These are phyloP conservation scores for Acanthopleura granulata DNA, from an alignment of 2,888 invertebrate genomes.

Conservation along the genomic window DNA sequence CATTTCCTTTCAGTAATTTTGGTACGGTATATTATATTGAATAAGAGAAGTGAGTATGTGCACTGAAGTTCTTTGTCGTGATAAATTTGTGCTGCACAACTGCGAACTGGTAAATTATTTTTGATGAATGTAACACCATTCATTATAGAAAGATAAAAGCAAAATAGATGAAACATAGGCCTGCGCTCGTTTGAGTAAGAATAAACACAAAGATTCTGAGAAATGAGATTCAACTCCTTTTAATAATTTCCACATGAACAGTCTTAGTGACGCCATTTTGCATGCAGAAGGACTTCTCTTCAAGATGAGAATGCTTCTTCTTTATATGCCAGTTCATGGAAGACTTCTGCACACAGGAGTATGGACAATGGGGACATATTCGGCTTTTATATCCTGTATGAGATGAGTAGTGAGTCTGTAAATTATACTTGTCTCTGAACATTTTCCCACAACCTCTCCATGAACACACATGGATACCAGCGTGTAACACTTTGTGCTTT, in stretches of 20 bases:
- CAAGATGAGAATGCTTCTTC: slow-evolving; percentile 26
- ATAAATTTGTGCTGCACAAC: too few relatives aligned
- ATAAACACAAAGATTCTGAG: too few relatives aligned
- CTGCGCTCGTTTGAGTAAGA: too few relatives aligned
- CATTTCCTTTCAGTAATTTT: too few relatives aligned
- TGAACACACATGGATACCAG: slow-evolving; percentile 20
- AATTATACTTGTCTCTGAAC: slow-evolving; percentile 36
- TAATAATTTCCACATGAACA: background rate
- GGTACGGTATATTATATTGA: too few relatives aligned
- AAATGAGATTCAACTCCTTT: background rate
- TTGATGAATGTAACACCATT: too few relatives aligned
- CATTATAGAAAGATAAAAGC: too few relatives aligned
- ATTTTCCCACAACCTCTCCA: slow-evolving; percentile 32
- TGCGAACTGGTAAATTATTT: too few relatives aligned
- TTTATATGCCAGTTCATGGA: slow-evolving; percentile 34
- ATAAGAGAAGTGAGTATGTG: too few relatives aligned
- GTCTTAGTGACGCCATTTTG: background rate
- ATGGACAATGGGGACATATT: slow-evolving; percentile 34
- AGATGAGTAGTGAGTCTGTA: slow-evolving; percentile 31
- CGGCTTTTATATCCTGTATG: slow-evolving; percentile 31
- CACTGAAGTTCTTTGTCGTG: too few relatives aligned
- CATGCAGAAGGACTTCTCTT: background rate
- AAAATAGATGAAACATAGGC: too few relatives aligned
- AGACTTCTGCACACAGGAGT: slow-evolving; percentile 32
- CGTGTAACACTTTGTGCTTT: background rate